phyloP scores from a whole-genome alignment of 2,797 vertebrate genomes.

The Bovichtus variegatus region DNA sequence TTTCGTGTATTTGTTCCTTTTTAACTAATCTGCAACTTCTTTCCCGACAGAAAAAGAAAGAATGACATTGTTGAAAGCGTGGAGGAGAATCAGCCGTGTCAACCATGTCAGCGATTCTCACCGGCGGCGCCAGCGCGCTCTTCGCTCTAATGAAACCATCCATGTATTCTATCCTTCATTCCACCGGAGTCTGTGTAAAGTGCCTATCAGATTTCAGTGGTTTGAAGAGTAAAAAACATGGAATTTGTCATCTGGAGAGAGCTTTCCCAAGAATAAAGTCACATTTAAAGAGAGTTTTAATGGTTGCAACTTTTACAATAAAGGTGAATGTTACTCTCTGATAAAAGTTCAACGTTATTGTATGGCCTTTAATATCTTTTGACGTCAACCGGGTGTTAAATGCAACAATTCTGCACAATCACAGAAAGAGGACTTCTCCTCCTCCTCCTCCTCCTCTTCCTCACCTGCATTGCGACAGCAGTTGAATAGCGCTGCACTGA shows the following conservation, averaged over 20 bases:
- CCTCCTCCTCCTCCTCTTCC: slow-evolving; percentile 10
- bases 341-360: slow-evolving; percentile 3
- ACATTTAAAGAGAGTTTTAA: slow-evolving; percentile 7
- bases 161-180: slow-evolving; percentile 98
- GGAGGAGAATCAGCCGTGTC: slow-evolving; percentile 24
- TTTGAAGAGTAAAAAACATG: slow-evolving; percentile 96
- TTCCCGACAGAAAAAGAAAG: slow-evolving; percentile 42
- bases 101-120: slow-evolving; percentile 23
- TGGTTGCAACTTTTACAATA: slow-evolving; percentile 50
- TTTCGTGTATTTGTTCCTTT: slow-evolving; percentile 51
- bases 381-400: slow-evolving; percentile 33
- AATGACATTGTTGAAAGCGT: slow-evolving; percentile 5
- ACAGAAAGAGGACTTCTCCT: slow-evolving; percentile 47
- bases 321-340: slow-evolving; percentile 34
- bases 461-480: slow-evolving; percentile 65
- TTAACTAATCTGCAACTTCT: slow-evolving; percentile 53
- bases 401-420: slow-evolving; percentile 75
- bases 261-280: background rate
- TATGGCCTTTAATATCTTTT: slow-evolving; percentile 29
- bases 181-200: slow-evolving; percentile 99
- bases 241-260: slow-evolving; percentile 82
- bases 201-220: slow-evolving; percentile 99
- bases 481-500: slow-evolving; percentile 44
- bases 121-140: slow-evolving; percentile 9
- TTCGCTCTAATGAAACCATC: slow-evolving; percentile 80